These are phyloP conservation scores for Dynastes maya DNA, from an alignment of 2,888 invertebrate genomes.

Conservation along the genomic window DNA sequence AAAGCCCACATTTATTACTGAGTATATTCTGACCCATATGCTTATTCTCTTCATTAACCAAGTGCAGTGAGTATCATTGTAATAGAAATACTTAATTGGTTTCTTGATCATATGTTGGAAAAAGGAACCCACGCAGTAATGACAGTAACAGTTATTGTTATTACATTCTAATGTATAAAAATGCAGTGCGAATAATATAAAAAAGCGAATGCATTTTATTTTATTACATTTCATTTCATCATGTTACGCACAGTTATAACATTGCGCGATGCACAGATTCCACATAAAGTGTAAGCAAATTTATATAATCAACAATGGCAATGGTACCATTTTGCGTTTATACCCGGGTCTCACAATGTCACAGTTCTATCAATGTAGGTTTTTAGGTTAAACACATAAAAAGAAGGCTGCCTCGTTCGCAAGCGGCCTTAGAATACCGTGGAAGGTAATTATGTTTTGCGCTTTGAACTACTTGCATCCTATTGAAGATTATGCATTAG, in stretches of 20 bases:
- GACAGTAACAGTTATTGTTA: neutral
- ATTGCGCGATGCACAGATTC: constrained; percentile 22
- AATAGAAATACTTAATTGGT: constrained; percentile 15
- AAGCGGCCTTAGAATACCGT: constrained; percentile 39
- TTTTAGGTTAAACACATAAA: constrained; percentile 47
- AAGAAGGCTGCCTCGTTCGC: constrained; percentile 41
- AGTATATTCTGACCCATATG: constrained; percentile 33
- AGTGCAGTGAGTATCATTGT: constrained; percentile 3
- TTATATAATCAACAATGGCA: constrained; percentile 41
- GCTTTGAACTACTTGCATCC: constrained; percentile 27
- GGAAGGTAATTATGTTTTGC: constrained; percentile 39
- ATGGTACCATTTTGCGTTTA: constrained; percentile 39
- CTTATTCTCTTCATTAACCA: constrained; percentile 33
- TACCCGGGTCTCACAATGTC: constrained; percentile 39
- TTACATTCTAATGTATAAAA: constrained; percentile 20
- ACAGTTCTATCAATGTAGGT: constrained; percentile 46
- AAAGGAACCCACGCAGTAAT: neutral
- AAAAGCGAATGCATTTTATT: constrained; percentile 34
- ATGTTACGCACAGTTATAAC: constrained; percentile 36
- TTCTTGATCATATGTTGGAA: constrained; percentile 22
- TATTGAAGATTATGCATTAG: constrained; percentile 2
- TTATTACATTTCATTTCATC: constrained; percentile 33
- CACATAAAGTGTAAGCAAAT: constrained; percentile 34
- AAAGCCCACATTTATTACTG: constrained; percentile 31
- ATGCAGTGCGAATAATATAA: constrained; percentile 22